A percentile compares a stretch with the other conserved stretches of the same genome.
Evolutionary conservation across 2,888 invertebrate genomes (phyloP).

Genomic region (Heliothis peltigera): DNA sequence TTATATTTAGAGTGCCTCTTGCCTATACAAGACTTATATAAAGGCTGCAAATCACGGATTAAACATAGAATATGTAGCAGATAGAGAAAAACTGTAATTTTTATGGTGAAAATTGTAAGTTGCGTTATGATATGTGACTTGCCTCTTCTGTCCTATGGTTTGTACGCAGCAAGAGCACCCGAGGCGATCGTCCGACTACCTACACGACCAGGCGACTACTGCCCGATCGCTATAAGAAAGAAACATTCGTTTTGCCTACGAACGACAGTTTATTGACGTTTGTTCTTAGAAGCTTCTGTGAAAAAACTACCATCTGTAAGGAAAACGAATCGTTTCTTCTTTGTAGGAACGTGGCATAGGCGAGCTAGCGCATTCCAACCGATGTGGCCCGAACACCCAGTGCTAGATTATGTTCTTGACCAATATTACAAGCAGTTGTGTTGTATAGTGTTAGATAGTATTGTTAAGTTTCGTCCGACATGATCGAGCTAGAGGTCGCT

Average conservation of each 20-base stretch:
- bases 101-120: constrained; percentile 91
- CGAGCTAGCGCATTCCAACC: constrained; percentile 86
- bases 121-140: constrained; percentile 90
- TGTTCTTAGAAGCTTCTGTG: no score
- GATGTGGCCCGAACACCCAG: constrained; percentile 67
- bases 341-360: constrained; percentile 59
- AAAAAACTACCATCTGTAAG: no score
- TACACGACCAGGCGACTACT: no score
- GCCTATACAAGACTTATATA: constrained; percentile 90
- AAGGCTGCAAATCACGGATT: constrained; percentile 90
- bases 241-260: no score
- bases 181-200: constrained; percentile 2
- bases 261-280: no score
- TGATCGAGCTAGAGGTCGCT: constrained; percentile 66
- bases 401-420: constrained; percentile 79
- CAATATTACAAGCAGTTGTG: constrained; percentile 80
- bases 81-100: constrained; percentile 83
- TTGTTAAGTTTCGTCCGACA: constrained; percentile 77
- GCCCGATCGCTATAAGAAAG: no score
- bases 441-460: constrained; percentile 78
- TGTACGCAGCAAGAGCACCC: constrained; percentile 46
- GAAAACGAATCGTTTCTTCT: no score
- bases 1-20: constrained; percentile 92
- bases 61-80: constrained; percentile 89
- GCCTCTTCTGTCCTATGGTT: constrained; percentile 61